phyloP scores from a whole-genome alignment of 2,888 invertebrate species.

The Amiota communis region DNA sequence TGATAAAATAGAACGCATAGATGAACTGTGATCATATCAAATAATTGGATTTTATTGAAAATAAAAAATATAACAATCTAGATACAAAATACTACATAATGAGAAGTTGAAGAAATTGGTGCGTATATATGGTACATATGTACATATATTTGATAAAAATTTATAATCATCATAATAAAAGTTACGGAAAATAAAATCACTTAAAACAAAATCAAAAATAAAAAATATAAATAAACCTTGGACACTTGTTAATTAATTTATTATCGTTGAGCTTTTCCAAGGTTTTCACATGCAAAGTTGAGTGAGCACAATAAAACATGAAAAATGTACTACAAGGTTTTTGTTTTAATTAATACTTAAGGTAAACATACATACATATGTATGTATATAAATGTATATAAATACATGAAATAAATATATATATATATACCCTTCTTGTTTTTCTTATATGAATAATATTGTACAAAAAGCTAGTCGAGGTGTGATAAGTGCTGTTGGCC shows the following conservation, averaged over 20 bases:
- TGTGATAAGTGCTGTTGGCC: conserved; percentile 61
- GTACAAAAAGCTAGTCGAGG: neutral
- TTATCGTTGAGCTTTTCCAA: conserved; percentile 55
- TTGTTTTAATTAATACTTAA: conserved; percentile 28
- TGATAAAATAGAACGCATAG: conserved; percentile 27
- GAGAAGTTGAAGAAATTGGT: no score
- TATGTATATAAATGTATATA: neutral
- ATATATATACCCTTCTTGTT: no score
- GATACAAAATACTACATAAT: no score
- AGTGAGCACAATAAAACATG: conserved; percentile 14
- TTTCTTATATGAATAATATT: conserved; percentile 2
- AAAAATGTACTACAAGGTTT: conserved; percentile 29
- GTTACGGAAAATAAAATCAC: neutral
- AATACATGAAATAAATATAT: conserved; percentile 1
- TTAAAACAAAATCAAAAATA: neutral
- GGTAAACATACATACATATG: no score
- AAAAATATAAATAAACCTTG: conserved; percentile 3
- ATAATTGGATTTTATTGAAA: neutral
- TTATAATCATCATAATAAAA: neutral
- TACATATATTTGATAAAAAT: no score
- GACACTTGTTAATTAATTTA: conserved; percentile 24
- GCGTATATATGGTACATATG: no score
- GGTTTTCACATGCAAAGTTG: conserved; percentile 56
- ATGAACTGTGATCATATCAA: conserved; percentile 5
- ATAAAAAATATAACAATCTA: no score